Conservation (phyloP, 35 echinoderm and acorn worm genomes). For the Heliocidaris tuberculata region DNA sequence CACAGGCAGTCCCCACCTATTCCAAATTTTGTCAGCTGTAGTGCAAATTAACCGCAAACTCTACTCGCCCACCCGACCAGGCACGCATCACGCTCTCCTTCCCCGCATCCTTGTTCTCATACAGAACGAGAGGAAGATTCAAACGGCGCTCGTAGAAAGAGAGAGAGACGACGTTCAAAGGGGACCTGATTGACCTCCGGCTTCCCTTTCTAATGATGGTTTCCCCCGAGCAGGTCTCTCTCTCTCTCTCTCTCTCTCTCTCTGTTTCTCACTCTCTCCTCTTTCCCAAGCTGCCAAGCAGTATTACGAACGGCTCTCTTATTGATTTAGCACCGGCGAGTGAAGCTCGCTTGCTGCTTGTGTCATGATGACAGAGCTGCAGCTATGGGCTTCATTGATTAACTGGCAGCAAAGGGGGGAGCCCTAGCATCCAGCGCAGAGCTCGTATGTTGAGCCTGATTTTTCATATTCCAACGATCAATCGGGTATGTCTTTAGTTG, state of each 20-base stretch:
- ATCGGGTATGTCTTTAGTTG: background rate
- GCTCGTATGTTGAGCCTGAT: background rate
- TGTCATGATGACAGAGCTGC: conserved; percentile 9
- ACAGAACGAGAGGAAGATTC: background rate
- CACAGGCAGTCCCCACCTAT: background rate
- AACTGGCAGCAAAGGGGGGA: background rate
- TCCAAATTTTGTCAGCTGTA: conserved; percentile 17
- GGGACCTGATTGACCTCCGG: background rate
- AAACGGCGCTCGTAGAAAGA: background rate
- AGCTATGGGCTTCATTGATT: background rate
- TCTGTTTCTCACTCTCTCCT: no score
- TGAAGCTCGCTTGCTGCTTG: background rate
- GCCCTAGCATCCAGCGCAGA: background rate
- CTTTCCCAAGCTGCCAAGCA: background rate
- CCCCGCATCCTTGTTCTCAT: background rate
- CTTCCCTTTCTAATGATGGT: background rate
- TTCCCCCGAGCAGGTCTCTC: background rate
- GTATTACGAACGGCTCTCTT: background rate
- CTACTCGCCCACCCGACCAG: background rate
- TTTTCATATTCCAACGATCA: background rate
- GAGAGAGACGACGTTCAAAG: background rate
- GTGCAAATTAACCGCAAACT: background rate
- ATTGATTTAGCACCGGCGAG: background rate
- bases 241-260: no score
- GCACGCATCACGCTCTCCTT: background rate